Conservation (phyloP, 2,797 vertebrate species). For the Helarctos malayanus region DNA sequence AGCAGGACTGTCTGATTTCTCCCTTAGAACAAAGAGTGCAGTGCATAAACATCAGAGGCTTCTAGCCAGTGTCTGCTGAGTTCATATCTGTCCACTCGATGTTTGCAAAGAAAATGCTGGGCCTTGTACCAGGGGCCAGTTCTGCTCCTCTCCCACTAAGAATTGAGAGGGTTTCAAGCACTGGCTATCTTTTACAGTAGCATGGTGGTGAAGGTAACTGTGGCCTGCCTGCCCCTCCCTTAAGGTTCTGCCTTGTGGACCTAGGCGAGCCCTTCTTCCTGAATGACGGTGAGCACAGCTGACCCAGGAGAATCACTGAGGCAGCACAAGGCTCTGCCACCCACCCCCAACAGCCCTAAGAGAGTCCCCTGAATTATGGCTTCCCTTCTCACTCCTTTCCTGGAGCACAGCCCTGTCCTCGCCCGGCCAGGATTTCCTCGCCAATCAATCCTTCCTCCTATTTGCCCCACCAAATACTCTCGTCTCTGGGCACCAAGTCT, state of each 20-base stretch:
- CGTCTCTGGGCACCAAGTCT: not conserved
- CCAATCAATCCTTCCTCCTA: not conserved
- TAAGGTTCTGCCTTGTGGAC: not conserved
- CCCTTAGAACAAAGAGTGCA: not conserved
- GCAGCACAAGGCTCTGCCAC: not conserved
- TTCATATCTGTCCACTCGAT: fast-evolving
- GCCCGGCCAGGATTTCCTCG: fast-evolving
- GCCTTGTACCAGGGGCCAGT: not conserved
- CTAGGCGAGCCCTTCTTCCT: not conserved
- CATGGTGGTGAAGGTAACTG: no score
- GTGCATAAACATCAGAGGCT: no score
- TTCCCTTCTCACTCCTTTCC: not conserved
- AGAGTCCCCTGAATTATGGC: no score
- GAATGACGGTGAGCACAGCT: not conserved
- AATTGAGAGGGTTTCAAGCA: not conserved
- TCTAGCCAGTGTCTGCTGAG: not conserved
- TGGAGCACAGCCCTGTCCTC: no score
- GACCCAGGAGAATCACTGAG: not conserved
- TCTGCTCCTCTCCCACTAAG: no score
- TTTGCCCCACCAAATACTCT: no score
- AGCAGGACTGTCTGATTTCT: not conserved
- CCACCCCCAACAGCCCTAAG: not conserved
- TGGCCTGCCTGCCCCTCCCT: not conserved
- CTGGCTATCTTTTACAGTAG: fast-evolving
- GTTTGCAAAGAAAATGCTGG: not conserved